Percentiles rank a stretch among this genome's conserved stretches.
phyloP scores from a whole-genome alignment of 2,888 invertebrate genomes.

The Dinocampus coccinellae region DNA sequence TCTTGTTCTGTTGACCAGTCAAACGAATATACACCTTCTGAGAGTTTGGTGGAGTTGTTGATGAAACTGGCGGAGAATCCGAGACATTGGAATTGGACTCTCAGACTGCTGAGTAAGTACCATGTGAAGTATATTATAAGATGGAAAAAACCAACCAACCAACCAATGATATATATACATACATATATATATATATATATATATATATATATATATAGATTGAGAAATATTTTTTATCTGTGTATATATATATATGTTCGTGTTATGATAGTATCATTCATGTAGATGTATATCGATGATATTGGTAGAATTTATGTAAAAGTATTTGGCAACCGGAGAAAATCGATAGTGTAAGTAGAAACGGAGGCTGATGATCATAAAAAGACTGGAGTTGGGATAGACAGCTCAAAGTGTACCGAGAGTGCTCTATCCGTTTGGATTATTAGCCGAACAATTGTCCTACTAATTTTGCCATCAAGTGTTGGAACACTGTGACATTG shows the following conservation, averaged over 20 bases:
- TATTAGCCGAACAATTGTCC: conserved; percentile 35
- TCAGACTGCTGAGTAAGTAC: conserved; percentile 62
- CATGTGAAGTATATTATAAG: neutral
- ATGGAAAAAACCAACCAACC: conserved; percentile 14
- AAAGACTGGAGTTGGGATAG: conserved; percentile 1
- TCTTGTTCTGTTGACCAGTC: conserved; percentile 45
- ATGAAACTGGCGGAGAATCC: conserved; percentile 60
- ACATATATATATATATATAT: too few species aligned
- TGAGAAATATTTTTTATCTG: too few species aligned
- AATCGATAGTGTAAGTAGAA: conserved; percentile 2
- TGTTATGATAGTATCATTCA: neutral
- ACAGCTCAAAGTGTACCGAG: neutral
- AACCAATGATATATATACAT: neutral
- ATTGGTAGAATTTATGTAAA: neutral
- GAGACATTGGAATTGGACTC: conserved; percentile 55
- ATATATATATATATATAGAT: too few species aligned
- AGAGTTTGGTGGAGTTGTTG: conserved; percentile 59
- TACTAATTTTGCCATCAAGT: conserved; percentile 22
- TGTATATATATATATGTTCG: too few species aligned
- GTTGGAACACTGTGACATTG: neutral
- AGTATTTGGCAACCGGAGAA: neutral
- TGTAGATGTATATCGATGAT: neutral
- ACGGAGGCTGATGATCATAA: neutral
- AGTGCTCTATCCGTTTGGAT: conserved; percentile 10
- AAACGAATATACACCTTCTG: conserved; percentile 48